Evolutionary conservation across 2,888 invertebrate genomes (phyloP), one percentile per base, ranked within the genome.

Genomic region (Pedicia rivosa): DNA sequence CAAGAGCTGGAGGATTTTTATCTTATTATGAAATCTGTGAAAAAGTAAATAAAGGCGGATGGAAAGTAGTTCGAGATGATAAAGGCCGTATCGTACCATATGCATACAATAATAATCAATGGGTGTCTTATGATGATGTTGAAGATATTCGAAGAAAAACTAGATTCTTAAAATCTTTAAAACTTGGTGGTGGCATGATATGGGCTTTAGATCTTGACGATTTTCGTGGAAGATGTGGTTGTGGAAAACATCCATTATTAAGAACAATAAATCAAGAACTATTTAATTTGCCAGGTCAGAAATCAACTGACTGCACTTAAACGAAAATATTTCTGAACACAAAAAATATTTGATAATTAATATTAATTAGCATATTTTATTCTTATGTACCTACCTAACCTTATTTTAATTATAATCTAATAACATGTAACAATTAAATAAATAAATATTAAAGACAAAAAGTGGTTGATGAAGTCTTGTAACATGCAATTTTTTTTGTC

Each of bases 201-300:
- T 83, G 82, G 81, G 78, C 82, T 0, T 55, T 82, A 15, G 82
- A 82, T 57, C 62, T 82, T 47, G 83, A 83, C 51, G 81, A 82
- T 54, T 80, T 80, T 64, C 64, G 68, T 36, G 74, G 71, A 16
- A 57, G 61, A 31, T 81, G 81, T 52, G 71, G 73, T 5, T 78
- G 79, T 54, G 73, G 73, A 4, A 66, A 68, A 35, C 68, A 74
- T 57, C 80, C 81, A 0, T 57, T 83, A 10, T 56, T 82, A 35
- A 66, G 68, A 17, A 75, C 80, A 1, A 55, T 83, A 22, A 72
- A 68, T 46, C 60, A 64, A 41, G 71, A 68, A 48, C 50, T 74
- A 17, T 55, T 67, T 36, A 66, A 64, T 26, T 58, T 62, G 42
- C 50, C 55, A 6, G 56, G 60, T 25, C 59, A 59, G 40, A 49